phyloP scores from a whole-genome alignment of 2,797 vertebrate genomes.

The Enoplosus armatus region DNA sequence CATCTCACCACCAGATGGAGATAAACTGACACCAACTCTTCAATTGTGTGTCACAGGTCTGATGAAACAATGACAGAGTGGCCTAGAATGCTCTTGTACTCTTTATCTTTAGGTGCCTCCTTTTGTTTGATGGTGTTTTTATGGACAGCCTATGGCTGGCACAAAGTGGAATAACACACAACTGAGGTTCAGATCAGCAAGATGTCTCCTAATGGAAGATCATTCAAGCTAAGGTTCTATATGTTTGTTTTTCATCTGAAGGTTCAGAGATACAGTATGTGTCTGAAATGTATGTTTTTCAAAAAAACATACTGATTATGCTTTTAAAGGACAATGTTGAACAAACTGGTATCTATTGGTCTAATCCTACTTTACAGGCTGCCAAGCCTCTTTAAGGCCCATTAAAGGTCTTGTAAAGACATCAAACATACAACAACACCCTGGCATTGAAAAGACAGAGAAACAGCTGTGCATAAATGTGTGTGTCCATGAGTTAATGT shows the following conservation, averaged over 20 bases:
- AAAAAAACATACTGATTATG: neutral
- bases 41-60: neutral
- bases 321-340: conserved; percentile 9
- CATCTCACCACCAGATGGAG: conserved; percentile 45
- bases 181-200: neutral
- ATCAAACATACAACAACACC: conserved; percentile 68
- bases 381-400: conserved; percentile 54
- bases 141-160: neutral
- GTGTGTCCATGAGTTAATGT: conserved; percentile 45
- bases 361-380: conserved; percentile 50
- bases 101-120: neutral
- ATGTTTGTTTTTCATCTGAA: neutral
- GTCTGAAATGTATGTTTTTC: neutral
- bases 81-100: neutral
- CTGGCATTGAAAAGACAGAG: conserved; percentile 53
- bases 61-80: neutral
- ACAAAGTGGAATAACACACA: neutral
- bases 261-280: neutral
- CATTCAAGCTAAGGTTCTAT: neutral
- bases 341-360: neutral
- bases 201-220: neutral
- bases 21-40: conserved; percentile 22
- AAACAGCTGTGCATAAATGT: conserved; percentile 65
- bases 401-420: conserved; percentile 72
- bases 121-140: neutral